Evolutionary conservation across 2,113 vertebrate genomes (phyloP).

Genomic region (Chinchilla lanigera): DNA sequence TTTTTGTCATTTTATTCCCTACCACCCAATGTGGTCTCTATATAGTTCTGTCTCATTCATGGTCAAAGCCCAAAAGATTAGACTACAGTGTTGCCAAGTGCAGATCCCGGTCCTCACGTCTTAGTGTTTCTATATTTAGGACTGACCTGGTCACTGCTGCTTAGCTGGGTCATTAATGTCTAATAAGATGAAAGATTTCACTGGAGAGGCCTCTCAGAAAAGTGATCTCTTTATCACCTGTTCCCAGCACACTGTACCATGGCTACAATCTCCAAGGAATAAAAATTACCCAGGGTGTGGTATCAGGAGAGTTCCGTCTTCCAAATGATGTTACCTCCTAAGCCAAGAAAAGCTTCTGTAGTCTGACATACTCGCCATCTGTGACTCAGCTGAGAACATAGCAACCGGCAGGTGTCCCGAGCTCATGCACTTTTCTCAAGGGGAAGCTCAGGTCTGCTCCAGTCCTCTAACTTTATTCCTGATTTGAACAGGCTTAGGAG

Average conservation of each 20-base stretch:
- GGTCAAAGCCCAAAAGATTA: conserved; percentile 32
- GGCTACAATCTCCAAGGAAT: neutral
- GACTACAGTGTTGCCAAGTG: neutral
- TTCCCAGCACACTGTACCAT: neutral
- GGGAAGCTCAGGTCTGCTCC: neutral
- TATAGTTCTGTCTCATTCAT: neutral
- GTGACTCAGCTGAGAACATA: neutral
- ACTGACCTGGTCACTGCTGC: neutral
- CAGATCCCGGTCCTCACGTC: neutral
- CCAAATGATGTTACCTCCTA: neutral
- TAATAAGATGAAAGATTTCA: neutral
- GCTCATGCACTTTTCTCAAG: neutral
- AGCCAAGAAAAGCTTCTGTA: neutral
- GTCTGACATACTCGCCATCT: neutral
- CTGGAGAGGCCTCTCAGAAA: neutral
- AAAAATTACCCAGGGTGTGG: neutral
- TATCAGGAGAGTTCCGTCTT: neutral
- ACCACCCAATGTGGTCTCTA: neutral
- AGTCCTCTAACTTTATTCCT: neutral
- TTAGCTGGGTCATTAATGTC: neutral
- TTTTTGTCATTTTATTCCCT: conserved; percentile 46
- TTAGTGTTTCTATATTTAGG: conserved; percentile 30
- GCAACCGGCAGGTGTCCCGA: neutral
- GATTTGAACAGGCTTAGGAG: neutral
- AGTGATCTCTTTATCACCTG: neutral